Evolutionary conservation across 2,797 vertebrate genomes (phyloP).

Genomic region (Gambelia wislizenii): DNA sequence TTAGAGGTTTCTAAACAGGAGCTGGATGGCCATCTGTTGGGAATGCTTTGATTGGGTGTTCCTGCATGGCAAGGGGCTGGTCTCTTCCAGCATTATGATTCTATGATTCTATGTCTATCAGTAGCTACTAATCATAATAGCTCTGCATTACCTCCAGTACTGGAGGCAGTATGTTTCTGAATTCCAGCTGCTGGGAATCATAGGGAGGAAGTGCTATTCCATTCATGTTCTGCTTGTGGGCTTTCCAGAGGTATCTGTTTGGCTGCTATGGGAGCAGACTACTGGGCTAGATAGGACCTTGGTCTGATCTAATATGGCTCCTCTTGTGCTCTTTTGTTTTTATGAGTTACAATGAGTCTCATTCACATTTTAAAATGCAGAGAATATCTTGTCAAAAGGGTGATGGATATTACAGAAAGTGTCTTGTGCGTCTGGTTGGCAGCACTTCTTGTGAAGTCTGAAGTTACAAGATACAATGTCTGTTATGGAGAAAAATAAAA

Average conservation of each 20-base stretch:
- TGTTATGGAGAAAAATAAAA: conserved; percentile 9
- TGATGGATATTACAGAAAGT: not conserved
- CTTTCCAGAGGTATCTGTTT: not conserved
- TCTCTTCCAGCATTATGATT: no score
- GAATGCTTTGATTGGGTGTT: no score
- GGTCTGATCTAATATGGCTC: not conserved
- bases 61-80: no score
- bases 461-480: not conserved
- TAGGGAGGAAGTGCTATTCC: not conserved
- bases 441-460: not conserved
- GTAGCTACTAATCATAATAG: no score
- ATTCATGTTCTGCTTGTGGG: not conserved
- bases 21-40: no score
- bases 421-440: not conserved
- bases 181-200: not conserved
- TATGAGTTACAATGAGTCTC: not conserved
- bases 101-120: no score
- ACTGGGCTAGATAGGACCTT: not conserved
- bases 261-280: not conserved
- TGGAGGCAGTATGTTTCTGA: not conserved
- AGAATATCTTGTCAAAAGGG: not conserved
- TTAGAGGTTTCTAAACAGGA: no score
- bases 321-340: not conserved
- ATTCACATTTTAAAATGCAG: not conserved
- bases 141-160: not conserved